Conservation (phyloP, 2,888 invertebrate genomes). For the Gerris lacustris region DNA sequence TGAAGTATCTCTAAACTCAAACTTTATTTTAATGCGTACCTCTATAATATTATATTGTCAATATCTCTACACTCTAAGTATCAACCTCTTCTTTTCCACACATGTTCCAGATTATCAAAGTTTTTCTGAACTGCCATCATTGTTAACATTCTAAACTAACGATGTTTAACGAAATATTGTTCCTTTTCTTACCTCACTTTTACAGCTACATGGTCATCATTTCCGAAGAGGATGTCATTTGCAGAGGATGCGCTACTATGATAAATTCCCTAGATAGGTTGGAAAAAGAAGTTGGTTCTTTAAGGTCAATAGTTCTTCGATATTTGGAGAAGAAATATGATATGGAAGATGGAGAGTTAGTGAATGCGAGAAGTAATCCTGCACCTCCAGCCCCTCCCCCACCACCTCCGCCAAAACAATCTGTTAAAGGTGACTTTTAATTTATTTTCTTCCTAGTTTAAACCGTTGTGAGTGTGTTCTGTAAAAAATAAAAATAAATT, state of each 20-base stretch:
- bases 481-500: too few relatives aligned
- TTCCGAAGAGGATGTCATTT: slow-evolving; percentile 38
- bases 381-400: slow-evolving; percentile 20
- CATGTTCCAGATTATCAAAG: too few relatives aligned
- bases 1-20: too few relatives aligned
- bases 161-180: too few relatives aligned
- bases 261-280: slow-evolving; percentile 37
- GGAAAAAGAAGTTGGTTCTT: slow-evolving; percentile 35
- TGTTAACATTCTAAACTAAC: too few relatives aligned
- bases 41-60: too few relatives aligned
- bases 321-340: slow-evolving; percentile 37
- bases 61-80: too few relatives aligned
- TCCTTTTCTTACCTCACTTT: background rate
- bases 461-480: too few relatives aligned
- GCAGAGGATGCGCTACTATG: slow-evolving; percentile 37
- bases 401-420: slow-evolving; percentile 34
- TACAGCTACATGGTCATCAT: slow-evolving; percentile 37
- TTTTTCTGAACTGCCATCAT: too few relatives aligned
- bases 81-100: too few relatives aligned
- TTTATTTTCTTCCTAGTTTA: too few relatives aligned
- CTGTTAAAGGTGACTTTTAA: slow-evolving; percentile 11
- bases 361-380: slow-evolving; percentile 30
- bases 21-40: too few relatives aligned
- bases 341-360: slow-evolving; percentile 35
- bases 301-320: slow-evolving; percentile 33